These are phyloP conservation scores for Epinotia bilunana DNA, from an alignment of 2,888 invertebrate species.

Conservation along the genomic window DNA sequence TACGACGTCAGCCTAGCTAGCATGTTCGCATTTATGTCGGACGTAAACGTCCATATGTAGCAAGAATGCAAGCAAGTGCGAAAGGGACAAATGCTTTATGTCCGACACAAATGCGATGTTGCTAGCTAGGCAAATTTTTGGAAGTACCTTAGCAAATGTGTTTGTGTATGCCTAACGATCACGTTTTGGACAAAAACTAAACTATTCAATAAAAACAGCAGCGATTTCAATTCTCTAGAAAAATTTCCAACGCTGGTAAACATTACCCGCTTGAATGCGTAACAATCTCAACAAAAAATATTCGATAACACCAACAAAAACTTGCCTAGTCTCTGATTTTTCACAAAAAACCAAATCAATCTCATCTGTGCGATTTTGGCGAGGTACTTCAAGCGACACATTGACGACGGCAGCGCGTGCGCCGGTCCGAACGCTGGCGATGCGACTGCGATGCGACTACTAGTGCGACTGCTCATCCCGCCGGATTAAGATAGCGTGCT, in stretches of 20 bases:
- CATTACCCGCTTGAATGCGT: constrained; percentile 30
- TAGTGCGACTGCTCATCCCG: constrained; percentile 32
- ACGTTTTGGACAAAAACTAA: constrained; percentile 10
- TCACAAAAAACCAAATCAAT: constrained; percentile 67
- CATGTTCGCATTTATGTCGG: too few species aligned
- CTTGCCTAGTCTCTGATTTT: constrained; percentile 71
- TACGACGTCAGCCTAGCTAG: not conserved
- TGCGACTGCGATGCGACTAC: constrained; percentile 19
- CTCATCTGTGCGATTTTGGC: constrained; percentile 67
- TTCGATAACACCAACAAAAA: constrained; percentile 50
- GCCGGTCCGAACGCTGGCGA: constrained; percentile 49
- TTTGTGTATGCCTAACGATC: not conserved
- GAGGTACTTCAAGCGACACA: constrained; percentile 68
- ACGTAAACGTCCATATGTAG: too few species aligned
- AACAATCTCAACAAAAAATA: constrained; percentile 37
- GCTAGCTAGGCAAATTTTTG: not conserved
- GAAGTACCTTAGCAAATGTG: constrained; percentile 5
- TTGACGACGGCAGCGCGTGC: constrained; percentile 59
- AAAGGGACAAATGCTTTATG: too few species aligned
- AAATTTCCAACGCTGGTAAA: constrained; percentile 36
- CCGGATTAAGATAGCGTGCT: constrained; percentile 35
- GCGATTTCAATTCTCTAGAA: constrained; percentile 31
- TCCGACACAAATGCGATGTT: too few species aligned
- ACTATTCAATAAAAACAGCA: constrained; percentile 20
- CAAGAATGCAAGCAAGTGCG: too few species aligned